Percentiles rank a stretch among this genome's conserved stretches.
These are phyloP conservation scores for Amphilophus citrinellus DNA, from an alignment of 2,113 vertebrate genomes.

Conservation along the genomic window DNA sequence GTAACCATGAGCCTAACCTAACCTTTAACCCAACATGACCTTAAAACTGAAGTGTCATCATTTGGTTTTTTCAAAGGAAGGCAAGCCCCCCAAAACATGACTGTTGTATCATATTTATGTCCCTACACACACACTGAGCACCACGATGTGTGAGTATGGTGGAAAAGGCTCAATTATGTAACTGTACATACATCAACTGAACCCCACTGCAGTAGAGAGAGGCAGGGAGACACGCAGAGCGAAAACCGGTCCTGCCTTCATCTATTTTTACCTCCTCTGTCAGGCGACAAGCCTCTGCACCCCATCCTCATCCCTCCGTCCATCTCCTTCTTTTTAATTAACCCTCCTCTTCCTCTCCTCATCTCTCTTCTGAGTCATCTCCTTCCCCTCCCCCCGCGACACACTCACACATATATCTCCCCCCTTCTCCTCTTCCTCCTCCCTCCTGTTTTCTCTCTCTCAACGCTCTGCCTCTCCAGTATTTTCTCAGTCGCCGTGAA, in stretches of 20 bases:
- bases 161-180: constrained; percentile 58
- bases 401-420: constrained; percentile 51
- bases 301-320: constrained; percentile 57
- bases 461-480: constrained; percentile 59
- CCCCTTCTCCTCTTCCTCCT: constrained; percentile 26
- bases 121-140: neutral
- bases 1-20: too few species aligned
- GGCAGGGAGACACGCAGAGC: constrained; percentile 24
- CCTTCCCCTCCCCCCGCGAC: constrained; percentile 73
- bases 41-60: too few species aligned
- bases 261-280: constrained; percentile 64
- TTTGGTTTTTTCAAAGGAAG: neutral
- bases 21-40: neutral
- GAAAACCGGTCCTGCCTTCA: constrained; percentile 25
- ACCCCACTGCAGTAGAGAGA: constrained; percentile 59
- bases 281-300: constrained; percentile 41
- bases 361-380: constrained; percentile 78
- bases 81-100: neutral
- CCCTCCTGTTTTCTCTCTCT: constrained; percentile 50
- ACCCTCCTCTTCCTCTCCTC: constrained; percentile 67
- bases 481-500: constrained; percentile 64
- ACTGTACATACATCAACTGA: constrained; percentile 44
- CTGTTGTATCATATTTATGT: neutral
- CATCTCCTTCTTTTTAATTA: constrained; percentile 70
- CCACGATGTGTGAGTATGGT: constrained; percentile 12